Percentiles rank a stretch among this genome's conserved stretches.
Evolutionary conservation across 2,797 vertebrate species (phyloP).

Genomic region (Neosilurus hyrtlii): DNA sequence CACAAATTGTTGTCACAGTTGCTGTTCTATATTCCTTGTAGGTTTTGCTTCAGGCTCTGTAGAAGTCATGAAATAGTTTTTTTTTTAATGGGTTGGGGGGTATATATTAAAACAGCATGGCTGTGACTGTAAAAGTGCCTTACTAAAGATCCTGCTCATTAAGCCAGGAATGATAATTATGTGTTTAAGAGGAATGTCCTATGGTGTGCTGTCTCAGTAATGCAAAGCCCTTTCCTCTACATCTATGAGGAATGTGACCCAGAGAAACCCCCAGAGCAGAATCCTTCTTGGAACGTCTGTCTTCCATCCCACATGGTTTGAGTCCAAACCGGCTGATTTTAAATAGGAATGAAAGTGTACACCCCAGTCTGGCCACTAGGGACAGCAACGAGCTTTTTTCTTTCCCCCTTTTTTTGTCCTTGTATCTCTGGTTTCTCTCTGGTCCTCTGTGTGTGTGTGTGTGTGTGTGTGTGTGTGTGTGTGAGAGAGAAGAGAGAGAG

Average conservation of each 20-base stretch:
- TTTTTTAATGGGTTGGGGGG: background rate
- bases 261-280: slow-evolving; percentile 51
- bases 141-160: slow-evolving; percentile 48
- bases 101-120: slow-evolving; percentile 39
- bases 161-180: slow-evolving; percentile 52
- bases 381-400: slow-evolving; percentile 59
- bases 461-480: slow-evolving; percentile 21
- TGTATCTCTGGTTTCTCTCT: slow-evolving; percentile 59
- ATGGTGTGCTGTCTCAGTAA: slow-evolving; percentile 32
- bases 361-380: slow-evolving; percentile 60
- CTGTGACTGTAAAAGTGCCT: slow-evolving; percentile 39
- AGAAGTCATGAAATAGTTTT: slow-evolving; percentile 6
- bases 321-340: slow-evolving; percentile 43
- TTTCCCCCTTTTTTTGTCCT: slow-evolving; percentile 56
- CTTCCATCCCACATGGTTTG: slow-evolving; percentile 67
- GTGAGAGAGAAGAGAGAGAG: background rate
- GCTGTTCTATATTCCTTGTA: too few species aligned
- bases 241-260: slow-evolving; percentile 60
- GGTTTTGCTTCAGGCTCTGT: background rate
- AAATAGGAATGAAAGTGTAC: slow-evolving; percentile 56
- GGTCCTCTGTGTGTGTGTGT: background rate
- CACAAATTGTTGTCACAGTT: background rate
- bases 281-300: slow-evolving; percentile 32
- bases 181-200: slow-evolving; percentile 54
- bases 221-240: slow-evolving; percentile 45